Conservation (phyloP, 2,113 vertebrate genomes). For the Motacilla tschutschensis region DNA sequence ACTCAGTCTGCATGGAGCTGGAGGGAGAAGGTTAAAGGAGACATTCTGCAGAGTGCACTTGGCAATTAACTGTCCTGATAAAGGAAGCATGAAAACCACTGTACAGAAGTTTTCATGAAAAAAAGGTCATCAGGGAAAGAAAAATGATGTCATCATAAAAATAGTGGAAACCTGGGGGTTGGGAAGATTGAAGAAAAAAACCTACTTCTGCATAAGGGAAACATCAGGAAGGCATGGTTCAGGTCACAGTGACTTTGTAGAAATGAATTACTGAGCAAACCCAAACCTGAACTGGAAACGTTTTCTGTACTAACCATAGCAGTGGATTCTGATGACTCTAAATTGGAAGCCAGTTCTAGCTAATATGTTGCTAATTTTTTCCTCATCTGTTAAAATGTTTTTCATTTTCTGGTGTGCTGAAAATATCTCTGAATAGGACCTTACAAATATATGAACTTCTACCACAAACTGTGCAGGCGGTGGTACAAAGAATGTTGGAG, state of each 20-base stretch:
- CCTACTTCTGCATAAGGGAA: not conserved
- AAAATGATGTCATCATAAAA: not conserved
- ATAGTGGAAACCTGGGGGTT: not conserved
- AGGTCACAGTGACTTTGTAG: not conserved
- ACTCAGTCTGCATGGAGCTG: not conserved
- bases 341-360: slow-evolving; percentile 17
- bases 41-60: not conserved
- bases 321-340: not conserved
- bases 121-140: not conserved
- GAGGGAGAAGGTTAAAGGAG: not conserved
- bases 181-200: not conserved
- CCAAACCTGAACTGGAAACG: not conserved
- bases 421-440: slow-evolving; percentile 44
- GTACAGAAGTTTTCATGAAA: not conserved
- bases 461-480: not conserved
- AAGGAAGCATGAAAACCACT: not conserved
- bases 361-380: slow-evolving; percentile 39
- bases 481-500: not conserved
- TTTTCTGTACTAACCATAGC: not conserved
- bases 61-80: not conserved
- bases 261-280: not conserved
- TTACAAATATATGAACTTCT: slow-evolving; percentile 22
- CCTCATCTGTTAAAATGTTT: slow-evolving; percentile 14
- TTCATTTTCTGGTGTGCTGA: slow-evolving; percentile 38
- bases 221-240: not conserved